These are phyloP conservation scores for Acleris literana DNA, from an alignment of 2,888 invertebrate genomes.

Conservation along the genomic window DNA sequence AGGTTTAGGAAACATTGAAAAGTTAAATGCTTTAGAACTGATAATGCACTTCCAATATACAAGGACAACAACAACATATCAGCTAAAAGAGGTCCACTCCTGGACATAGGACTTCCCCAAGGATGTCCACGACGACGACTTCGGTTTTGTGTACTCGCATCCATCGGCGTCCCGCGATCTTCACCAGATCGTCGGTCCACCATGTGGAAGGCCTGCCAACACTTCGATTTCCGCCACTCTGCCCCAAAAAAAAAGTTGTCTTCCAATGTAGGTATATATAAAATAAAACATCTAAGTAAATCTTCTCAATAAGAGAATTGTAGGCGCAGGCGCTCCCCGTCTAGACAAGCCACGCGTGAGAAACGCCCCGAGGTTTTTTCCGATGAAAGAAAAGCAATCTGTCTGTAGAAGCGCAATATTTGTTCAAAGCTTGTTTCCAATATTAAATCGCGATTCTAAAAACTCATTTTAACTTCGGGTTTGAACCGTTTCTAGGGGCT, in stretches of 20 bases:
- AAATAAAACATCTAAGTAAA: slow-evolving; percentile 7
- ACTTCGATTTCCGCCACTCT: too few species aligned
- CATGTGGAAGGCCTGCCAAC: too few species aligned
- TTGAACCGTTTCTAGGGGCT: slow-evolving; percentile 1
- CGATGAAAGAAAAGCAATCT: slow-evolving; percentile 36
- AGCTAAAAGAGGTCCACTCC: too few species aligned
- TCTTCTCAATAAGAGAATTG: slow-evolving; percentile 14
- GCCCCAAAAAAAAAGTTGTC: too few species aligned
- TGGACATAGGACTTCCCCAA: too few species aligned
- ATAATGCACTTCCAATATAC: background rate
- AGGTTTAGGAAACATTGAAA: too few species aligned
- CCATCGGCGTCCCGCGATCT: too few species aligned
- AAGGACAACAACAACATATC: too few species aligned
- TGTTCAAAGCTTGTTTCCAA: slow-evolving; percentile 33
- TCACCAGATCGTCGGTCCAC: too few species aligned
- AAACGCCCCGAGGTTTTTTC: slow-evolving; percentile 18
- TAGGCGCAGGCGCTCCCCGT: slow-evolving; percentile 11
- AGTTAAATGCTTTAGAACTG: too few species aligned
- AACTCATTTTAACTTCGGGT: slow-evolving; percentile 30
- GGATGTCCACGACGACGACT: too few species aligned
- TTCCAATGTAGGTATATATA: background rate
- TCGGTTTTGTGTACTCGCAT: too few species aligned
- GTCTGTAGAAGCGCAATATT: slow-evolving; percentile 30
- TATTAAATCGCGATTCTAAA: slow-evolving; percentile 33
- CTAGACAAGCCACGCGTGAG: slow-evolving; percentile 27